A percentile compares a stretch with the other conserved stretches of the same genome.
These are phyloP conservation scores for Polypedilum pembai DNA, from an alignment of 1,140 invertebrate genomes.

Conservation along the genomic window DNA sequence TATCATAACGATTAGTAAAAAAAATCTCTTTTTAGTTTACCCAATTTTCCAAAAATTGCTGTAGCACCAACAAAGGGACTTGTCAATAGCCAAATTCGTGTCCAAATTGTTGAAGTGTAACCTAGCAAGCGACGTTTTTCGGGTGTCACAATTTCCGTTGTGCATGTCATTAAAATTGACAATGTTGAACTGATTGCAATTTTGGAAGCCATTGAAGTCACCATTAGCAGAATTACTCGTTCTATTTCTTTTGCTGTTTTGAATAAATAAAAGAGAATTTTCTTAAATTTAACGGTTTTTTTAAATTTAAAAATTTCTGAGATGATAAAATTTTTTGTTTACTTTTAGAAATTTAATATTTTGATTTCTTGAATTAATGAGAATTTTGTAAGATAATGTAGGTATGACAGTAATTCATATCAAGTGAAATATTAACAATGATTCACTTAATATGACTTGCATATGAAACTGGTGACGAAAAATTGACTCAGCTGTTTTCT, in stretches of 20 bases:
- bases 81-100: conserved; percentile 41
- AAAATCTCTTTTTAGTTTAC: background rate
- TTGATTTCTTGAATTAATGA: too few relatives aligned
- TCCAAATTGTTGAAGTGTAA: conserved; percentile 43
- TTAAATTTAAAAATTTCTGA: background rate
- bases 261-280: background rate
- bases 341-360: too few relatives aligned
- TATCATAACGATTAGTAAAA: background rate
- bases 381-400: too few relatives aligned
- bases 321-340: background rate
- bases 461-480: too few relatives aligned
- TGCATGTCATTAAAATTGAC: conserved; percentile 41
- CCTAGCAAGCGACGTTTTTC: conserved; percentile 41
- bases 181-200: conserved; percentile 41
- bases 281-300: background rate
- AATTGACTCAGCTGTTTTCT: too few relatives aligned
- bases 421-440: too few relatives aligned
- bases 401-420: too few relatives aligned
- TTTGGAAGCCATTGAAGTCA: conserved; percentile 42
- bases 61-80: conserved; percentile 42
- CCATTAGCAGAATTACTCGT: conserved; percentile 40
- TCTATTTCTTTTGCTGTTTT: conserved; percentile 31
- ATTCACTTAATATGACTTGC: too few relatives aligned
- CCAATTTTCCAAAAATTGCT: conserved; percentile 39
- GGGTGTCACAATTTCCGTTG: conserved; percentile 38